A percentile compares a stretch with the other conserved stretches of the same genome.
Conservation (phyloP, 2,888 invertebrate species). For the Xiphydria camelus region DNA sequence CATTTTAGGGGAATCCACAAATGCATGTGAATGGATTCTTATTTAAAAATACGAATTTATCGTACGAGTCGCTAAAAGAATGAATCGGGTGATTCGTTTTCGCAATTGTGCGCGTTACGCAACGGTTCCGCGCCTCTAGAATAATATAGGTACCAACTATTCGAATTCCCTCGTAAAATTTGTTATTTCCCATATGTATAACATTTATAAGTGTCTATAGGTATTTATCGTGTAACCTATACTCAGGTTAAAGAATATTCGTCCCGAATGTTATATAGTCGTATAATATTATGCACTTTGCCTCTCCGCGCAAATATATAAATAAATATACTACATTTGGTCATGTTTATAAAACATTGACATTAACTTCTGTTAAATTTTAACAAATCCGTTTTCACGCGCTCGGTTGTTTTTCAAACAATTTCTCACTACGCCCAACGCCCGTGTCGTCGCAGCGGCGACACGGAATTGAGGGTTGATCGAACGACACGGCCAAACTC, state of each 20-base stretch:
- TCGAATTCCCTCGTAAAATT: slow-evolving; percentile 43
- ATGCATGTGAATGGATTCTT: not conserved
- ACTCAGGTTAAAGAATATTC: slow-evolving; percentile 47
- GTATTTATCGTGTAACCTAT: slow-evolving; percentile 38
- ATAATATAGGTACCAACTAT: slow-evolving; percentile 34
- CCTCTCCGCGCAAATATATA: slow-evolving; percentile 48
- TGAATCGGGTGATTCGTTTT: not conserved
- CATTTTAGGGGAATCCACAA: too few relatives aligned
- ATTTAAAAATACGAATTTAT: slow-evolving; percentile 1
- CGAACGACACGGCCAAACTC: too few relatives aligned
- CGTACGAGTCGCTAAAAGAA: not conserved
- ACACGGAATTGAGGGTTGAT: too few relatives aligned
- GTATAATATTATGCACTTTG: slow-evolving; percentile 41
- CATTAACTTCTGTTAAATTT: slow-evolving; percentile 56
- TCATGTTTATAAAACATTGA: slow-evolving; percentile 58
- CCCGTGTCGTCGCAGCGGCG: not conserved
- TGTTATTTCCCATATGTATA: slow-evolving; percentile 40
- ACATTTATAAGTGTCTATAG: slow-evolving; percentile 39
- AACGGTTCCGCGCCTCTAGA: not conserved
- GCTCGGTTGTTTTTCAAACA: slow-evolving; percentile 40
- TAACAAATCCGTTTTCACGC: slow-evolving; percentile 47
- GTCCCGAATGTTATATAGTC: slow-evolving; percentile 46
- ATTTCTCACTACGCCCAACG: slow-evolving; percentile 21
- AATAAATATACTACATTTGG: slow-evolving; percentile 54
- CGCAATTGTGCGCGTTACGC: not conserved